A percentile compares a stretch with the other conserved stretches of the same genome.
These are phyloP conservation scores for Beroe forskalii DNA, from an alignment of 37 sponge, comb jelly and placozoan genomes.

Conservation along the genomic window DNA sequence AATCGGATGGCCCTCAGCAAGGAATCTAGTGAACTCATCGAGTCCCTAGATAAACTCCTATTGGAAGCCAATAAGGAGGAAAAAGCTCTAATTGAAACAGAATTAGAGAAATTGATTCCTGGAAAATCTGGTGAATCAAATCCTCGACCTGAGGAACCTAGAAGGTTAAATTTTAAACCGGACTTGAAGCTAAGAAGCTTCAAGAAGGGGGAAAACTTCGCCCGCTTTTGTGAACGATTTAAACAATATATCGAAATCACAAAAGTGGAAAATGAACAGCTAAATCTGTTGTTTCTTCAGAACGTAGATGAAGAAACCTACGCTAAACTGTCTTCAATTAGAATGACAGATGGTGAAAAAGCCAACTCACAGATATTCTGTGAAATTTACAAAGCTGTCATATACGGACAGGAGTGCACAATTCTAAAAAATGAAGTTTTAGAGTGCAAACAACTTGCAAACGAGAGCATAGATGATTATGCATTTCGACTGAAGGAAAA, in stretches of 20 bases:
- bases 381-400: not conserved
- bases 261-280: not conserved
- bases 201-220: not conserved
- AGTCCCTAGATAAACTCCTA: not conserved
- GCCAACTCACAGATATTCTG: not conserved
- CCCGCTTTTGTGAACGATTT: not conserved
- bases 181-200: not conserved
- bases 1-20: not conserved
- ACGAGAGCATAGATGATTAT: not conserved
- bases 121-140: too few relatives aligned
- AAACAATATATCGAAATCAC: not conserved
- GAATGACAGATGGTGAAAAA: not conserved
- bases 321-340: not conserved
- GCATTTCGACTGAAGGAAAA: not conserved
- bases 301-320: not conserved
- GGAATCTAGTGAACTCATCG: not conserved
- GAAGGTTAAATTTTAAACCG: not conserved
- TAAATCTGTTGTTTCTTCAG: not conserved
- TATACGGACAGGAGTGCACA: not conserved
- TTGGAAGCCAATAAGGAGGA: not conserved
- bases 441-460: not conserved
- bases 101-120: too few relatives aligned
- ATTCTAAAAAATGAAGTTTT: not conserved
- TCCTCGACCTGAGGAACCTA: too few relatives aligned
- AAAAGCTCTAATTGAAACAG: too few relatives aligned